Evolutionary conservation across 2,113 vertebrate species (phyloP).

Genomic region (Cyphomyrus discorhynchus): DNA sequence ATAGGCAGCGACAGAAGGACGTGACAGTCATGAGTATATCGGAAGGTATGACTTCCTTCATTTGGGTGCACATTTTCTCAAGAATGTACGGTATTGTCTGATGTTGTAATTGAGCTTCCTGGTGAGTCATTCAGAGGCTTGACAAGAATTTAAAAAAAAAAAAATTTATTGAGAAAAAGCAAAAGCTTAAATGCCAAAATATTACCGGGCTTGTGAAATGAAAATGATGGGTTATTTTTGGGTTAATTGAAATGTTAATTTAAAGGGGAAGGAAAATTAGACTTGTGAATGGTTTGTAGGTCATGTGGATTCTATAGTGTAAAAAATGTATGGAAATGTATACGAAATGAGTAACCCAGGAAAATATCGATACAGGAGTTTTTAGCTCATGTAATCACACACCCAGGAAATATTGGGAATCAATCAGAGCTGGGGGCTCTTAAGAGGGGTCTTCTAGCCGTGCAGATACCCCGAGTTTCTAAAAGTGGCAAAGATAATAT

Average conservation of each 20-base stretch:
- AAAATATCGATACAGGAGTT: slow-evolving; percentile 52
- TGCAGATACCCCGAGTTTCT: slow-evolving; percentile 45
- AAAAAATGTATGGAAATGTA: background rate
- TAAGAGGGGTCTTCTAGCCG: slow-evolving; percentile 55
- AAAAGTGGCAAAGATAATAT: slow-evolving; percentile 48
- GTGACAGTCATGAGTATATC: slow-evolving; percentile 14
- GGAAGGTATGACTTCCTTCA: slow-evolving; percentile 17
- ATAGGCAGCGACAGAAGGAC: background rate
- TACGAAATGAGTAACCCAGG: slow-evolving; percentile 43
- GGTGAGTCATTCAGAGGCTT: slow-evolving; percentile 21
- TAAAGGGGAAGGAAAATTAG: slow-evolving; percentile 47
- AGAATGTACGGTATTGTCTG: slow-evolving; percentile 16
- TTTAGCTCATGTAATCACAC: slow-evolving; percentile 36
- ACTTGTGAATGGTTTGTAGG: slow-evolving; percentile 44
- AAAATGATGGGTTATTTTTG: slow-evolving; percentile 5
- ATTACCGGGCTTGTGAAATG: slow-evolving; percentile 32
- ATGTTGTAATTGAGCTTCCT: slow-evolving; percentile 12
- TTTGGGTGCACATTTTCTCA: slow-evolving; percentile 15
- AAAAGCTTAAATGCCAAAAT: slow-evolving; percentile 34
- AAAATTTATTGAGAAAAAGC: slow-evolving; percentile 26
- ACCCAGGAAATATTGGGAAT: slow-evolving; percentile 56
- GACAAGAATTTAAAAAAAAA: slow-evolving; percentile 20
- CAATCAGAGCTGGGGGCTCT: slow-evolving; percentile 58
- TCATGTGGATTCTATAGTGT: background rate
- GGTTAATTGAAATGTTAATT: slow-evolving; percentile 52